Evolutionary conservation across 2,113 vertebrate species (phyloP).

Genomic region (Psittacus erithacus): DNA sequence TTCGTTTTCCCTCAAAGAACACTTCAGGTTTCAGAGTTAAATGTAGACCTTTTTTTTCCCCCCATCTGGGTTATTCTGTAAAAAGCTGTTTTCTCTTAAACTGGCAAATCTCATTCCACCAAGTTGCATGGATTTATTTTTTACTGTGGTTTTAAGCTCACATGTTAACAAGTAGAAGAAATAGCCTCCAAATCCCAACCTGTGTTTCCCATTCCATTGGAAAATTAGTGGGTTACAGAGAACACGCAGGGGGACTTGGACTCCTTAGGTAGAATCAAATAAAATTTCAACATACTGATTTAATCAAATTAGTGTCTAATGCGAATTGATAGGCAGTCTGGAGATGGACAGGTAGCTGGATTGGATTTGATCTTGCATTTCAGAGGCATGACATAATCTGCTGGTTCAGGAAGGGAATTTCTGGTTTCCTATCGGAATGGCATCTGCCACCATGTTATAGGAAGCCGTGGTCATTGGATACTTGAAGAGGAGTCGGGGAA

Average conservation of each 20-base stretch:
- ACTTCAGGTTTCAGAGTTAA: slow-evolving; percentile 77
- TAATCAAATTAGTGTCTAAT: slow-evolving; percentile 67
- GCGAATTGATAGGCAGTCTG: slow-evolving; percentile 47
- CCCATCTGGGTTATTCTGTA: slow-evolving; percentile 39
- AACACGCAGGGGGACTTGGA: slow-evolving; percentile 19
- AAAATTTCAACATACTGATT: slow-evolving; percentile 48
- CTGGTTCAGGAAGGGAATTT: slow-evolving; percentile 53
- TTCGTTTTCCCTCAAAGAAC: slow-evolving; percentile 86
- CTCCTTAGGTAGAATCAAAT: slow-evolving; percentile 59
- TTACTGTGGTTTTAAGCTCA: slow-evolving; percentile 48
- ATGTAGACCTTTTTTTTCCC: slow-evolving; percentile 22
- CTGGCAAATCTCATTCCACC: slow-evolving; percentile 15
- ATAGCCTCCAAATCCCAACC: slow-evolving; percentile 33
- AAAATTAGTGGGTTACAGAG: slow-evolving; percentile 54
- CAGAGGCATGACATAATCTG: slow-evolving; percentile 19
- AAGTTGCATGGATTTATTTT: slow-evolving; percentile 41
- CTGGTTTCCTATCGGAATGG: slow-evolving; percentile 45
- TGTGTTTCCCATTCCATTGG: slow-evolving; percentile 57
- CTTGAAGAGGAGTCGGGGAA: slow-evolving; percentile 1
- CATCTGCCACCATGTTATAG: slow-evolving; percentile 31
- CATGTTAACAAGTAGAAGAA: slow-evolving; percentile 58
- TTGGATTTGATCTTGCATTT: slow-evolving; percentile 43
- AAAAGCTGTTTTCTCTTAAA: slow-evolving; percentile 48
- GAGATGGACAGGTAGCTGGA: slow-evolving; percentile 51
- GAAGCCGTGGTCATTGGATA: background rate